Percentiles rank a stretch among this genome's conserved stretches.
Evolutionary conservation across 1,140 invertebrate species (phyloP).

Genomic region (Wiebesia pumilae): DNA sequence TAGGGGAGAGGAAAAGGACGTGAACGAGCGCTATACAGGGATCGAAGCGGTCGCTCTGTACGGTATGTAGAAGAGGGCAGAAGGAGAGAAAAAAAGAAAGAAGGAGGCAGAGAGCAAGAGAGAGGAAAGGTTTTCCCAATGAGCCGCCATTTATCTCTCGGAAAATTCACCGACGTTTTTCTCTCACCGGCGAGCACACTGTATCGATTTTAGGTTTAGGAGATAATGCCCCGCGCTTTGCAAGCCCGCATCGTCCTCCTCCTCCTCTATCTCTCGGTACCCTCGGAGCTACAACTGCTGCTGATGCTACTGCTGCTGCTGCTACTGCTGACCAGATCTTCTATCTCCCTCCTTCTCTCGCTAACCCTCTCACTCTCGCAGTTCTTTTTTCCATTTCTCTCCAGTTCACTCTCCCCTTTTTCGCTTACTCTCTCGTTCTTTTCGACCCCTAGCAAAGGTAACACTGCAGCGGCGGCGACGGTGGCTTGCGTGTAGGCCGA

Average conservation of each 20-base stretch:
- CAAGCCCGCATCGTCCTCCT: conserved; percentile 50
- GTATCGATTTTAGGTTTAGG: conserved; percentile 68
- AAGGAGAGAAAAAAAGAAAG: conserved; percentile 48
- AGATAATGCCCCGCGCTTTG: conserved; percentile 58
- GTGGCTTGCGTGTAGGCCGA: not conserved
- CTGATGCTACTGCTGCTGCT: not conserved
- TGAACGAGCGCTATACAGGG: not conserved
- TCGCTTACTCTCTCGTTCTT: not conserved
- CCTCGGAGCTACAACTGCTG: not conserved
- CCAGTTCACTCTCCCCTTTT: not conserved
- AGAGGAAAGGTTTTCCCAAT: conserved; percentile 63
- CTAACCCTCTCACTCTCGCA: not conserved
- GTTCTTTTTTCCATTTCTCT: conserved; percentile 13
- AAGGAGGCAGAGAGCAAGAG: conserved; percentile 34
- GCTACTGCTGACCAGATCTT: conserved; percentile 23
- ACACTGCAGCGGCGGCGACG: conserved; percentile 49
- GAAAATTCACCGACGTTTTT: conserved; percentile 66
- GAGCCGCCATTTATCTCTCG: conserved; percentile 66
- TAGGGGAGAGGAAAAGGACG: conserved; percentile 13
- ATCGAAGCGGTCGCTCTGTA: conserved; percentile 41
- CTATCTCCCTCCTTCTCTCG: not conserved
- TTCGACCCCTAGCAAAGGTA: conserved; percentile 26
- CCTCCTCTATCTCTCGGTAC: conserved; percentile 12
- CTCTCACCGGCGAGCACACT: conserved; percentile 56
- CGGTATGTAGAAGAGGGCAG: conserved; percentile 32